Evolutionary conservation across 2,113 vertebrate species (phyloP).

Genomic region (Myotis lucifugus): DNA sequence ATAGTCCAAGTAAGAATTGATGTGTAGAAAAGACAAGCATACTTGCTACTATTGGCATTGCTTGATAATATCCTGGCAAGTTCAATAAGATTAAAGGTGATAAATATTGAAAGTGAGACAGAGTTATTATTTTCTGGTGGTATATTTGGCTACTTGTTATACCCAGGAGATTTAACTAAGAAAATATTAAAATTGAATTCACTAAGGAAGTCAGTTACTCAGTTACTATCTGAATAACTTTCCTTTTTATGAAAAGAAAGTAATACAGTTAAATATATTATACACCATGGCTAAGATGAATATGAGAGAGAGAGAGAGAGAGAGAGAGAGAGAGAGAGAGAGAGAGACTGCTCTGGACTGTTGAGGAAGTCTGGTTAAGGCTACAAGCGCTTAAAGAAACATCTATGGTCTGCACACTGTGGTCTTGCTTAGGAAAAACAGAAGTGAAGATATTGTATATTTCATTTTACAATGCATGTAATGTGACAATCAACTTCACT

Average conservation of each 20-base stretch:
- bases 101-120: neutral
- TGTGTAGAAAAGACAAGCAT: neutral
- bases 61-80: neutral
- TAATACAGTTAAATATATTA: neutral
- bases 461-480: neutral
- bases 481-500: neutral
- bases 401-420: neutral
- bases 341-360: neutral
- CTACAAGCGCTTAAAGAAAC: neutral
- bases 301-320: neutral
- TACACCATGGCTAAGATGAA: neutral
- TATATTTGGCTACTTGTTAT: neutral
- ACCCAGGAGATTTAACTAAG: neutral
- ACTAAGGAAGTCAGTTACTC: neutral
- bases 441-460: neutral
- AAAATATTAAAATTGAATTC: conserved; percentile 35
- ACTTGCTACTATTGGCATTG: neutral
- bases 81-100: neutral
- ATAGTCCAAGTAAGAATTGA: neutral
- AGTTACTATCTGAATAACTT: neutral
- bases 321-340: too few species aligned
- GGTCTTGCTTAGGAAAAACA: neutral
- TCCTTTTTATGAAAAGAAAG: neutral
- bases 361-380: neutral
- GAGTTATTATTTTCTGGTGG: neutral